These are phyloP conservation scores for Cygnus buccinator DNA, from an alignment of 2,113 vertebrate genomes.

Conservation along the genomic window DNA sequence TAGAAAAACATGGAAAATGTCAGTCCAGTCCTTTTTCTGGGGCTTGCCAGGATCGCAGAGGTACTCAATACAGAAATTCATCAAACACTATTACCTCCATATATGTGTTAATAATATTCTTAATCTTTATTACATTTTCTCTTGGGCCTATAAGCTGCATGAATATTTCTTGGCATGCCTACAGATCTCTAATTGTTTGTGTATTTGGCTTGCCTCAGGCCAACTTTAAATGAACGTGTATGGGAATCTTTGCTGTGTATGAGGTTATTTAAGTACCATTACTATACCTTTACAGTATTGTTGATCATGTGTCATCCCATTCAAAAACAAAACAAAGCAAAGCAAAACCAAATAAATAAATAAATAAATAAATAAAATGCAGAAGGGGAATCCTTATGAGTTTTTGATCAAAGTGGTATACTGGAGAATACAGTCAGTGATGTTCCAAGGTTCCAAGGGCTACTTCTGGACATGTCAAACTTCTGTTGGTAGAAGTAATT, in stretches of 20 bases:
- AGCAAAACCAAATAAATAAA: too few relatives aligned
- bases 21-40: neutral
- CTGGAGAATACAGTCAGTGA: neutral
- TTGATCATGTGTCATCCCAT: neutral
- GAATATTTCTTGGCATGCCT: slow-evolving; percentile 46
- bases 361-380: neutral
- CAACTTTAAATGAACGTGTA: slow-evolving; percentile 1
- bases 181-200: slow-evolving; percentile 38
- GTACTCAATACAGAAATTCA: neutral
- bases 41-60: neutral
- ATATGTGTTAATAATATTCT: slow-evolving; percentile 20
- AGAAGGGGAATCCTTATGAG: neutral
- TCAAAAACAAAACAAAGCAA: neutral
- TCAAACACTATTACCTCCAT: neutral
- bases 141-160: slow-evolving; percentile 16
- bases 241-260: neutral
- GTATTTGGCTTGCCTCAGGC: slow-evolving; percentile 36
- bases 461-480: neutral
- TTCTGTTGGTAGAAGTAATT: neutral
- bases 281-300: neutral
- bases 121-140: slow-evolving; percentile 55
- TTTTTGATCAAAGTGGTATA: neutral
- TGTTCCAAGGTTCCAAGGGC: neutral
- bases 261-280: neutral
- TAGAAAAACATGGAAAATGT: neutral